These are phyloP conservation scores for Genyomyrus donnyi DNA, from an alignment of 2,113 vertebrate species.

Conservation along the genomic window DNA sequence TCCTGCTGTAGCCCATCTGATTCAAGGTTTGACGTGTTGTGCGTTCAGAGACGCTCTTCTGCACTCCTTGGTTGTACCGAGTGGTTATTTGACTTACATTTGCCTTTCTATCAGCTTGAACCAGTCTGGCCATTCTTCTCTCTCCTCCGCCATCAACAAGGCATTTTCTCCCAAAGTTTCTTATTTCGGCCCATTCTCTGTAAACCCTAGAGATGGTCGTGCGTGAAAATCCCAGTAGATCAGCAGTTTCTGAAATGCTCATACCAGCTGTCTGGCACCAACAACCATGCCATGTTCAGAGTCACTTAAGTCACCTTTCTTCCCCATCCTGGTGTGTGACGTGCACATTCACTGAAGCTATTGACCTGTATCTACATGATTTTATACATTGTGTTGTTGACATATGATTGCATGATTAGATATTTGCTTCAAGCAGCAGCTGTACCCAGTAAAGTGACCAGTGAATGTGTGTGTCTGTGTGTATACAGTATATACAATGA, in stretches of 20 bases:
- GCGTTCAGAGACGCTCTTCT: too few relatives aligned
- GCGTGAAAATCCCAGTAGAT: neutral
- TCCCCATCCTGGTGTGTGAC: neutral
- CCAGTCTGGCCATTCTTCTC: neutral
- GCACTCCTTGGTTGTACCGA: neutral
- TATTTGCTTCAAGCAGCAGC: neutral
- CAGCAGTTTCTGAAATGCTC: neutral
- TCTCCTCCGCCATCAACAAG: neutral
- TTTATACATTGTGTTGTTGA: neutral
- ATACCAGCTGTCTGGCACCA: neutral
- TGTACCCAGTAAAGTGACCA: neutral
- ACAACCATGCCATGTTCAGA: neutral
- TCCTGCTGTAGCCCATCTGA: neutral
- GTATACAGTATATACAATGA: too few relatives aligned
- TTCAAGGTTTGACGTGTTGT: neutral
- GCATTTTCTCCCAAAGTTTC: neutral
- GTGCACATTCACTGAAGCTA: neutral
- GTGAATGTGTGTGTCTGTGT: too few relatives aligned
- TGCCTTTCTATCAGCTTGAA: neutral
- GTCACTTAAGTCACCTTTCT: neutral
- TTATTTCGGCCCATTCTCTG: neutral
- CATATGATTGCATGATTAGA: neutral
- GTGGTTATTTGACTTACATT: neutral
- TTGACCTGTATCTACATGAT: neutral
- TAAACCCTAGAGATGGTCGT: neutral